phyloP scores from a whole-genome alignment of 2,113 vertebrate species.

The Hippotragus niger region DNA sequence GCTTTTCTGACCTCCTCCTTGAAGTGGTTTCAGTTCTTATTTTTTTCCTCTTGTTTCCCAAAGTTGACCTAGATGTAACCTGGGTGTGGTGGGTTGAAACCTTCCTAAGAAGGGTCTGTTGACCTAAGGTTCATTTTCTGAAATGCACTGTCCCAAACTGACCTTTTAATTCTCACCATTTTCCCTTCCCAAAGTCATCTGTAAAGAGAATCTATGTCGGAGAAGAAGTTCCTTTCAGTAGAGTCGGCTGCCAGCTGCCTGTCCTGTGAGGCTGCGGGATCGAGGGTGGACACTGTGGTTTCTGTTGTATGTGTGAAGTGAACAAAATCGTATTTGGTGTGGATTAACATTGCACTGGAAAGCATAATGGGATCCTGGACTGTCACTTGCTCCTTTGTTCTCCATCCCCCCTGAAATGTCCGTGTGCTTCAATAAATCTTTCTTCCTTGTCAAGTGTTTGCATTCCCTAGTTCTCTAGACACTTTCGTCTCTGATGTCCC shows the following conservation, averaged over 20 bases:
- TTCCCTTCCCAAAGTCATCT: neutral
- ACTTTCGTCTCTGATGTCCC: neutral
- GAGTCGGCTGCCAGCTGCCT: neutral
- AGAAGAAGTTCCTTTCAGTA: neutral
- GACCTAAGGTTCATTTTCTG: slow-evolving; percentile 6
- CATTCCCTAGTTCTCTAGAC: slow-evolving; percentile 13
- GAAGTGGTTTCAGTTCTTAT: neutral
- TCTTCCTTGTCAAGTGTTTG: slow-evolving; percentile 37
- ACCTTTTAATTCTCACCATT: neutral
- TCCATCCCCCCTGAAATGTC: neutral
- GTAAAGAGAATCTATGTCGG: neutral
- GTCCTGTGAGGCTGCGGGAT: neutral
- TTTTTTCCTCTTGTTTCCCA: neutral
- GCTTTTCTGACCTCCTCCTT: neutral
- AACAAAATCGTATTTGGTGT: neutral
- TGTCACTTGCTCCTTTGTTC: slow-evolving; percentile 26
- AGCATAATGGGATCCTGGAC: neutral
- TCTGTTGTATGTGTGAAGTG: neutral
- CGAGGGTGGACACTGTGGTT: neutral
- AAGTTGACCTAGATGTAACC: neutral
- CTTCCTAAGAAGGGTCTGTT: neutral
- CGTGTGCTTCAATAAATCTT: slow-evolving; percentile 64
- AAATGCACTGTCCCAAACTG: neutral
- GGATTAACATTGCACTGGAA: neutral
- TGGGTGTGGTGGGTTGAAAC: neutral